A percentile compares a stretch with the other conserved stretches of the same genome.
phyloP scores from a whole-genome alignment of 2,888 invertebrate species.

The Mycalesis mineus region DNA sequence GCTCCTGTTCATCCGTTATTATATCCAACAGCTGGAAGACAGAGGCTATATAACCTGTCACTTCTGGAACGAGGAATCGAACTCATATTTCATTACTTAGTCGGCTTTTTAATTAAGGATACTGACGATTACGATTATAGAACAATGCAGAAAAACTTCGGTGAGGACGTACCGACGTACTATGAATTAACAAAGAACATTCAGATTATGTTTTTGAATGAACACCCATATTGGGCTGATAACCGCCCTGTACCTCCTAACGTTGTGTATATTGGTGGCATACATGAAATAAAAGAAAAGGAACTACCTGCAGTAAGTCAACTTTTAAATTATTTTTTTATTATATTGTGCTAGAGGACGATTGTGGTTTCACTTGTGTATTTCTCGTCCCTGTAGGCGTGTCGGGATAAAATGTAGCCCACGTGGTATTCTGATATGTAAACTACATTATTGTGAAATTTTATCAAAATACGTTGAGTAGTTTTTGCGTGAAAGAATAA shows the following conservation, averaged over 20 bases:
- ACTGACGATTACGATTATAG: slow-evolving; percentile 24
- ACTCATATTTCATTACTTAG: slow-evolving; percentile 24
- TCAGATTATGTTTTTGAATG: slow-evolving; percentile 54
- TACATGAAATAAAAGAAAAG: slow-evolving; percentile 45
- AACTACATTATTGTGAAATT: too few relatives aligned
- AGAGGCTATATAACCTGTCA: slow-evolving; percentile 33
- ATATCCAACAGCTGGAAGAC: slow-evolving; percentile 30
- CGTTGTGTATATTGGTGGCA: slow-evolving; percentile 53
- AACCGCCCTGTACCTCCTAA: slow-evolving; percentile 56
- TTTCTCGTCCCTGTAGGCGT: too few relatives aligned
- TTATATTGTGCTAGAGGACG: too few relatives aligned
- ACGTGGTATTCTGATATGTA: too few relatives aligned
- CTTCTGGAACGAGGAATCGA: slow-evolving; percentile 40
- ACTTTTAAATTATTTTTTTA: too few relatives aligned
- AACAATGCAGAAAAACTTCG: slow-evolving; percentile 33
- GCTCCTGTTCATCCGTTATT: slow-evolving; percentile 33
- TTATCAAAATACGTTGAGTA: too few relatives aligned
- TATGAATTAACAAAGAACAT: slow-evolving; percentile 36
- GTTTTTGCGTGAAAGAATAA: too few relatives aligned
- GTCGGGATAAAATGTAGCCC: too few relatives aligned
- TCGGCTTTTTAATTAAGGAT: slow-evolving; percentile 6
- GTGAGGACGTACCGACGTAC: slow-evolving; percentile 31
- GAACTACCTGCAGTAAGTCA: slow-evolving; percentile 48
- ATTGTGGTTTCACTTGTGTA: too few relatives aligned
- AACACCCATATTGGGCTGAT: slow-evolving; percentile 48